Base-by-base conservation (phyloP, 35 echinoderm and acorn worm species). In the Holothuria glaberrima region DNA sequence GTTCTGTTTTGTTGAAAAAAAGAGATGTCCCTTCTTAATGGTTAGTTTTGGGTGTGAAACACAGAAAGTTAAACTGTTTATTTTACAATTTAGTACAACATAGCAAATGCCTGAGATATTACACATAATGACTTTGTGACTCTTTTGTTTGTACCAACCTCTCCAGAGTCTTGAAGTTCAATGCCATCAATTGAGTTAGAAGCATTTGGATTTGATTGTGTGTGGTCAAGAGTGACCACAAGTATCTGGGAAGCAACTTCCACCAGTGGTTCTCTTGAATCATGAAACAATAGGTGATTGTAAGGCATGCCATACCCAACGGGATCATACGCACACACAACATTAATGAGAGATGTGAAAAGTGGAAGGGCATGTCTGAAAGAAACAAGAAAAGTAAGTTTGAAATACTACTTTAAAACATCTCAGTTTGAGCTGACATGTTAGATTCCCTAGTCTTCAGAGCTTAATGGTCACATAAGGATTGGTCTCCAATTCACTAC, bases 221-320 rank as follows among this genome's bases (percentile, higher is more conserved):
- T 81, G 79, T 99, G 97, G 64, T 99, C 97, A 12, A 99, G 86
- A 21, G 97, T 99, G 50, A 99, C 97, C 0, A 95, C 93, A 5
- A 99, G 87, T n/a, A 99, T 90, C 88, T 99, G 97, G 13, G 97
- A 58, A 5, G 97, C 97, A 1, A 99, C 93, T 61, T 99, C 97
- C 25, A 99, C 97, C 19, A 99, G 52, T 0, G 97, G 97, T 86
- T 99, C 97, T 30, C 97, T 84, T 62, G 84, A 77, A 63, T 99
- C 97, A 19, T 89, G 85, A 77, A 99, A 95, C n/a, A 95, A 70
- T 14, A 99, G 88, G 45, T 99, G 93, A 60, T 95, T 99, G 93
- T 95, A 95, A 0, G 97, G 97, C 31, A 99, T 88, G 5, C 93
- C 97, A 19, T 91, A 95, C 14, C 93, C 97, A 27, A 99, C 93